Evolutionary conservation across 2,113 vertebrate genomes (phyloP), one percentile per base, ranked within the genome.

Genomic region (Ahaetulla prasina): DNA sequence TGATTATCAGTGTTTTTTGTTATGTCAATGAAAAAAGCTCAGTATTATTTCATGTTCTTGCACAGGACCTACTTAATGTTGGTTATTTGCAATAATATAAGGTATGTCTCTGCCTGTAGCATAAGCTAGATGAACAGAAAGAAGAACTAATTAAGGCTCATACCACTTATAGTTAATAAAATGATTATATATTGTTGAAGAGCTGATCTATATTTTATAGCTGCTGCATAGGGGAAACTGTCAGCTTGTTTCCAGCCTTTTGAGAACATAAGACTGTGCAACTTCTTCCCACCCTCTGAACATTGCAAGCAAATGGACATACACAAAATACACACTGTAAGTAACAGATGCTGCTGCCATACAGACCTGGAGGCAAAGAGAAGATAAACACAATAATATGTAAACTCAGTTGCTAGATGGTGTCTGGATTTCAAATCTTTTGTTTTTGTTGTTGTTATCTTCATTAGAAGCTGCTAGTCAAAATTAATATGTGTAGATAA

Each of bases 191-290:
- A 4, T 49, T 43, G 95, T 95, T 95, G 1, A 9, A 90, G 85
- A 94, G 74, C 94, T 74, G 49, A 53, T 95, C 92, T 93, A 89
- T 93, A 93, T 92, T 89, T 95, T 94, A 95, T 49, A 93, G 94
- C 50, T 90, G 63, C 2, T 0, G 5, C 87, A 94, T 0, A 0
- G 89, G 92, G 92, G 49, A 63, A 95, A 53, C 45, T 91, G 35
- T 88, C 92, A 92, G 92, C 94, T 96, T 89, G 85, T 49, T 95
- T 68, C 45, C 25, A 91, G 91, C 52, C 84, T 87, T 94, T 92
- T 92, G 85, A 43, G 92, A 93, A 60, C 35, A 52, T 68, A 87
- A 85, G 85, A 93, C 86, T 90, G 74, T 74, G 7, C 93, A 84
- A 90, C 91, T 89, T 68, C 53, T 94, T 0, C 92, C 84, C 90